Base-by-base conservation (phyloP, 2,888 invertebrate species). In the Tanypteryx hageni region DNA sequence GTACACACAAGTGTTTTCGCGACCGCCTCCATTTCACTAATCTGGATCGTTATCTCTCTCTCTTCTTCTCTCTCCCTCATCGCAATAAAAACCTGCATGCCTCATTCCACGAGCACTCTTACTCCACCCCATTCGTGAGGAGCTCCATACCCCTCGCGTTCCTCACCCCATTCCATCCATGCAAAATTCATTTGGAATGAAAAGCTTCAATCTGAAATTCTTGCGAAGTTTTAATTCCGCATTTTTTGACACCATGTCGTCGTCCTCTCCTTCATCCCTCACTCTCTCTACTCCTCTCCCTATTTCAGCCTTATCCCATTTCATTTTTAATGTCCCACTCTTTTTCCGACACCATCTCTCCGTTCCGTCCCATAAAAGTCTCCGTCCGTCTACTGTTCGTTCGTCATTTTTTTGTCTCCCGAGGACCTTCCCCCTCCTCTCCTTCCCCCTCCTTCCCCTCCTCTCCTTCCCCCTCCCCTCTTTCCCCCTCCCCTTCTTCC, bases 221-320 rank as follows among this genome's bases (percentile, higher is more conserved):
- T 89, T 61, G 89, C 64, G 44, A 89, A 89, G 89, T 89, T 89
- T 89, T 89, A 89, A 89, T 89, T 89, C 68, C 89, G 44, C 89
- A 44, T 89, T 89, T 76, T 64, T 89, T 89, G 89, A 89, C 89
- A 89, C 89, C 64, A 31, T 89, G 61, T 64, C 61, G 31, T 16
- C 57, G 83, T 83, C 83, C 16, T 44, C 56, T 16, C n/a, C 56
- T 0, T n/a, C 83, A 16, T 57, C 56, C 44, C 56, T 27, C 5
- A 18, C 9, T 9, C 86, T 64, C 86, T n/a, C n/a, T n/a, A n/a
- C n/a, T n/a, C n/a, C n/a, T n/a, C 64, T 64, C 76, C 76, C 86
- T 14, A 61, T 16, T 44, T 22, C 86, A 27, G 8, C 44, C 89
- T n/a, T 22, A 68, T 9, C 18, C 68, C 68, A 68, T 61, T 61